phyloP scores from a whole-genome alignment of 2,113 vertebrate genomes.

The Esox niger region DNA sequence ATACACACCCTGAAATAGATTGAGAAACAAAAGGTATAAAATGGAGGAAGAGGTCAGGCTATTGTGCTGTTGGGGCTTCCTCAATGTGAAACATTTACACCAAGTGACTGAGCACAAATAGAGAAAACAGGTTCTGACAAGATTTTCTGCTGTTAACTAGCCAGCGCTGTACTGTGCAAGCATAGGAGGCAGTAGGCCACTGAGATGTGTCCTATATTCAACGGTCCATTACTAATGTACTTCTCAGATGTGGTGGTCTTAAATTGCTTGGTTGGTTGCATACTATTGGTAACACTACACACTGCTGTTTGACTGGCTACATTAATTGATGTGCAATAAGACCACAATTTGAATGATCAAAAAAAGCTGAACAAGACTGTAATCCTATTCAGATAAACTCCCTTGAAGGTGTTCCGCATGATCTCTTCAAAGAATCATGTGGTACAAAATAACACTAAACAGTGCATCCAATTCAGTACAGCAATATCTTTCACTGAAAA shows the following conservation, averaged over 20 bases:
- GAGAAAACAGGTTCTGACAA: neutral
- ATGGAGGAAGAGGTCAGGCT: neutral
- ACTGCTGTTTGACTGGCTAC: too few species aligned
- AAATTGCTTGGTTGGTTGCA: too few species aligned
- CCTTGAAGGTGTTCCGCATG: neutral
- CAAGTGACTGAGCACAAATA: neutral
- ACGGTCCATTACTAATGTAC: too few species aligned
- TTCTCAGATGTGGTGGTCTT: too few species aligned
- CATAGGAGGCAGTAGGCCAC: too few species aligned
- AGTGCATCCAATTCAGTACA: neutral
- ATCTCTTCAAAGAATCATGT: constrained; percentile 20
- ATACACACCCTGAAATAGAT: too few species aligned
- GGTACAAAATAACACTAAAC: neutral
- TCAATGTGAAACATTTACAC: neutral
- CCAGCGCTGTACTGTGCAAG: neutral
- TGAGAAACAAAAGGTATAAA: neutral
- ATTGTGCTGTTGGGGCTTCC: neutral
- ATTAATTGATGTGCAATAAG: too few species aligned
- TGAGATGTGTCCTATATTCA: too few species aligned
- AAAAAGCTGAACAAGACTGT: neutral
- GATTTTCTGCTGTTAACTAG: neutral
- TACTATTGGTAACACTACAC: too few species aligned
- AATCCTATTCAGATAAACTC: neutral
- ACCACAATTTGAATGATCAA: too few species aligned
- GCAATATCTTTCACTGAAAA: neutral